Percentiles rank a stretch among this genome's conserved stretches.
These are phyloP conservation scores for Bembecia ichneumoniformis DNA, from an alignment of 2,888 invertebrate genomes.

Conservation along the genomic window DNA sequence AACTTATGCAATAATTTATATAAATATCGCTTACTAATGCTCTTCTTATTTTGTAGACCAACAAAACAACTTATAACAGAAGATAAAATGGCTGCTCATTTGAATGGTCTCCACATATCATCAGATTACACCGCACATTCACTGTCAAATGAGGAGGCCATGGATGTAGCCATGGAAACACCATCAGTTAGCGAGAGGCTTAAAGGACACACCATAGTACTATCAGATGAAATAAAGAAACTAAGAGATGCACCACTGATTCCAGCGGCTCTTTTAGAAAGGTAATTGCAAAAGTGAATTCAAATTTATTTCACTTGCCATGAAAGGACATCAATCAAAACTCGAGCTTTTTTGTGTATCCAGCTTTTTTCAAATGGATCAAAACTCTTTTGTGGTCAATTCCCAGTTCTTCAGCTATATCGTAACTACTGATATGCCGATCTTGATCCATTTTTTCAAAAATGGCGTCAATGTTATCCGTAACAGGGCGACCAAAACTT, in stretches of 20 bases:
- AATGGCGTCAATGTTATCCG: too few relatives aligned
- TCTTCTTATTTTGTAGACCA: conserved; percentile 48
- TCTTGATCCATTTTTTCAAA: too few relatives aligned
- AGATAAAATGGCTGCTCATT: conserved; percentile 87
- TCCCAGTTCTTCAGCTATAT: too few relatives aligned
- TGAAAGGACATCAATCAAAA: too few relatives aligned
- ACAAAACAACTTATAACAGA: conserved; percentile 85
- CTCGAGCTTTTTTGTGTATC: too few relatives aligned
- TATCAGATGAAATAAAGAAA: conserved; percentile 81
- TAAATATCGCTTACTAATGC: background rate
- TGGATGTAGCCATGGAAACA: conserved; percentile 47
- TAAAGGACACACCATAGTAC: conserved; percentile 69
- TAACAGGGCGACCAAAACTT: too few relatives aligned
- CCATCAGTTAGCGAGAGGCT: conserved; percentile 29
- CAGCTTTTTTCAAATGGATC: too few relatives aligned
- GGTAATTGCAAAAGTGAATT: conserved; percentile 24
- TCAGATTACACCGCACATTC: conserved; percentile 53
- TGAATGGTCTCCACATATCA: conserved; percentile 81
- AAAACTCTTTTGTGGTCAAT: too few relatives aligned
- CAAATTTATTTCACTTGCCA: too few relatives aligned
- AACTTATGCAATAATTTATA: background rate
- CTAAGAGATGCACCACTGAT: conserved; percentile 76
- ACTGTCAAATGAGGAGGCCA: conserved; percentile 29
- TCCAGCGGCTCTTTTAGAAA: conserved; percentile 76
- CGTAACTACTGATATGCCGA: too few relatives aligned